A percentile compares a stretch with the other conserved stretches of the same genome.
phyloP scores from a whole-genome alignment of 2,113 vertebrate species.

The Jaculus jaculus region DNA sequence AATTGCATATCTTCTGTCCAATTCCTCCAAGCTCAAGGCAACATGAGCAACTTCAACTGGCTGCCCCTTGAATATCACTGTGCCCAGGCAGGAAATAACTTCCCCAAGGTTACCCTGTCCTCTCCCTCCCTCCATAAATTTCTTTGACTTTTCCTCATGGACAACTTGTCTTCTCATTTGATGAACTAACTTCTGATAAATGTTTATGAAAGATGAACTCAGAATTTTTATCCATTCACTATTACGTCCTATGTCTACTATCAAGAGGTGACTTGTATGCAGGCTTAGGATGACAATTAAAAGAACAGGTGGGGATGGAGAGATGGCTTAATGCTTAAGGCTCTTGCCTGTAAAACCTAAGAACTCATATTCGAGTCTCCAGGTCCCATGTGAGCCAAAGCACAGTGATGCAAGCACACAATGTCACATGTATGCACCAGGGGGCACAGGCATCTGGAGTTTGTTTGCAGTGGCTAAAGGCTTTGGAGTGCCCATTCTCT shows the following conservation, averaged over 20 bases:
- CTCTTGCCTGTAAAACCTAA: too few species aligned
- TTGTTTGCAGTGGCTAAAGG: too few species aligned
- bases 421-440: too few species aligned
- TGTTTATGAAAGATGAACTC: background rate
- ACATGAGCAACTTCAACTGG: background rate
- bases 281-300: background rate
- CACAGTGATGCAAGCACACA: too few species aligned
- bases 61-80: background rate
- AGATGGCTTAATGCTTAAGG: too few species aligned
- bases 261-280: background rate
- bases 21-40: background rate
- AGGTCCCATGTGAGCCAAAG: too few species aligned
- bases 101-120: background rate
- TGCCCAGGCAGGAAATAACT: background rate
- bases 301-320: too few species aligned
- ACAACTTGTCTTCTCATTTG: background rate
- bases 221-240: slow-evolving; percentile 2
- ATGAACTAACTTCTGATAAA: slow-evolving; percentile 1
- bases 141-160: background rate
- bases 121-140: background rate
- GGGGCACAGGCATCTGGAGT: too few species aligned
- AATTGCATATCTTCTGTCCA: background rate
- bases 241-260: background rate
- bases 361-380: too few species aligned
- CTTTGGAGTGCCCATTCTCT: too few species aligned